Evolutionary conservation across 1,140 invertebrate genomes (phyloP).

Genomic region (Aphelinus certus): DNA sequence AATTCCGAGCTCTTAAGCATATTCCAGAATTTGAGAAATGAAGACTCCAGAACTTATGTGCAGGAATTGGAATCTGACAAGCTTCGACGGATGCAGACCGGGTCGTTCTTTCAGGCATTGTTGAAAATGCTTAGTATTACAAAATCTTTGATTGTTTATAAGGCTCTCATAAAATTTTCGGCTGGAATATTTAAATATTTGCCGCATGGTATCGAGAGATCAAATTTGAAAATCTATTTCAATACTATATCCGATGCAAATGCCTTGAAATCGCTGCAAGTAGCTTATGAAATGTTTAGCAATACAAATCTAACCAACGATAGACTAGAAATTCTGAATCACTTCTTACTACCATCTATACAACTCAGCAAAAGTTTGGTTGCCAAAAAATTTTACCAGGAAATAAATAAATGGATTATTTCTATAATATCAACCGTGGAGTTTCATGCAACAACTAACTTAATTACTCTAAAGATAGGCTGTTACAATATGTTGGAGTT

Average conservation of each 20-base stretch:
- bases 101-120: constrained; percentile 53
- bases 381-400: constrained; percentile 53
- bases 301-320: constrained; percentile 18
- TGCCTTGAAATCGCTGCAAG: constrained; percentile 48
- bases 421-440: constrained; percentile 39
- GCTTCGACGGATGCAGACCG: constrained; percentile 42
- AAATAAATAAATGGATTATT: constrained; percentile 49
- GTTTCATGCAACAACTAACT: constrained; percentile 25
- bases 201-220: constrained; percentile 46
- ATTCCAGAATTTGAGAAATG: constrained; percentile 41
- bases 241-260: constrained; percentile 38
- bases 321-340: constrained; percentile 50
- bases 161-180: constrained; percentile 49
- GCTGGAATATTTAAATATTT: constrained; percentile 49
- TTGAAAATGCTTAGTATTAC: constrained; percentile 52
- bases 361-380: constrained; percentile 40
- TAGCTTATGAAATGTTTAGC: constrained; percentile 50
- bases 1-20: constrained; percentile 44
- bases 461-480: constrained; percentile 55
- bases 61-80: constrained; percentile 27
- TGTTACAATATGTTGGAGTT: constrained; percentile 55
- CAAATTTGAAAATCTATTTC: constrained; percentile 51
- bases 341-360: constrained; percentile 53
- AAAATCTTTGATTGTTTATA: constrained; percentile 52
- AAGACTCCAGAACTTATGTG: not conserved